Evolutionary conservation across 2,797 vertebrate species (phyloP).

Genomic region (Dermochelys coriacea): DNA sequence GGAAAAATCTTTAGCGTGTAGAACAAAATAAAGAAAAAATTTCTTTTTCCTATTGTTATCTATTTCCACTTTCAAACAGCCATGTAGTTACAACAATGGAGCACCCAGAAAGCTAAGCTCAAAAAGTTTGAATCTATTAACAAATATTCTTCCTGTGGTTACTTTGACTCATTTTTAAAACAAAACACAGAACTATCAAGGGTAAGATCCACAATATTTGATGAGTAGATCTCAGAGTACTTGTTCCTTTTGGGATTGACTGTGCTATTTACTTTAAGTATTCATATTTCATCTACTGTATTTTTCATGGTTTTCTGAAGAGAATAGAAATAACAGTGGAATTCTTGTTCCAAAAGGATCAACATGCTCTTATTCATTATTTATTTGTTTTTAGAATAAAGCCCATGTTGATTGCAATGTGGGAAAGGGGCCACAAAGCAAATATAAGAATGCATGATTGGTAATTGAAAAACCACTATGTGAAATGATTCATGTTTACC

Average conservation of each 20-base stretch:
- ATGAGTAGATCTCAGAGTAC: constrained; percentile 36
- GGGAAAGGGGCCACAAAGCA: background rate
- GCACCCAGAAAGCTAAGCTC: background rate
- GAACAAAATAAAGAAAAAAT: background rate
- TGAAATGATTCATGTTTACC: background rate
- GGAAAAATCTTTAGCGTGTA: background rate
- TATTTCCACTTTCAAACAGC: background rate
- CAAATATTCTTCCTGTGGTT: background rate
- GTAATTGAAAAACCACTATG: background rate
- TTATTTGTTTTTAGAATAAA: constrained; percentile 11
- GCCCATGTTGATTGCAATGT: background rate
- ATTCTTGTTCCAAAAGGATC: constrained; percentile 49
- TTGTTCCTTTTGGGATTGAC: constrained; percentile 30
- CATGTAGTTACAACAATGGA: background rate
- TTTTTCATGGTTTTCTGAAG: constrained; percentile 27
- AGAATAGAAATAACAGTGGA: constrained; percentile 41
- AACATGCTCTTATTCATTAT: constrained; percentile 44
- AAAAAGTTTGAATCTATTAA: background rate
- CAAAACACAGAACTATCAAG: background rate
- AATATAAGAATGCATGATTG: background rate
- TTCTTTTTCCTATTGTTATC: background rate
- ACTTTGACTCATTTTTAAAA: constrained; percentile 4
- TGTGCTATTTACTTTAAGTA: constrained; percentile 46
- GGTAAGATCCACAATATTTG: constrained; percentile 32
- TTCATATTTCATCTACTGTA: constrained; percentile 38